Evolutionary conservation across 2,888 invertebrate genomes (phyloP), one percentile per base, ranked within the genome.

Genomic region (Ceraclea dissimilis): DNA sequence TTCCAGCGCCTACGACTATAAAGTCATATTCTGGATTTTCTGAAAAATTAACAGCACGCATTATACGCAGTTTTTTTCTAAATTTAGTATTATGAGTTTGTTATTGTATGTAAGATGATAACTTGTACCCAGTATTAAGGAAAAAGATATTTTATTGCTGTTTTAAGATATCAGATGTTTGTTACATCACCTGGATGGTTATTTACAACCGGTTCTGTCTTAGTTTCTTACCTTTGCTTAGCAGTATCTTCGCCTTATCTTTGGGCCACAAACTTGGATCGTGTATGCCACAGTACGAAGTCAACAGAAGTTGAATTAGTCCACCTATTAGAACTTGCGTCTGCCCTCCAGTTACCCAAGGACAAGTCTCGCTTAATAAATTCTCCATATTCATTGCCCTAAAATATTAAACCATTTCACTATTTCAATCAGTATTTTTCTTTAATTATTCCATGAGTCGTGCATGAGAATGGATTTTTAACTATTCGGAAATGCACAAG

Each of bases 1-100:
- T 89, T 0, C 93, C 93, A 1, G 84, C 89, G 0, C 93, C 93
- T 19, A 93, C 79, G 17, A 91, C 79, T 1, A 92, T 76, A 62
- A 91, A 95, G 68, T 92, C 93, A 67, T 92, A 92, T 60, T 87
- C 84, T n/a, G 52, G 54, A 31, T 16, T 21, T 20, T 51, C 58
- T 54, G 58, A n/a, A 56, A 49, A 20, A 8, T 47, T 39, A 8
- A 39, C 6, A n/a, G n/a, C n/a, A n/a, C n/a, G n/a, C n/a, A n/a
- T n/a, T n/a, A n/a, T n/a, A n/a, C n/a, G n/a, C n/a, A n/a, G 11
- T 10, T 33, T 33, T 33, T 33, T 33, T 33, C 11, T 33, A 8
- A 33, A 11, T 33, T 33, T 33, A 10, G 33, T 33, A 33, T 33
- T 33, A 10, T n/a, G n/a, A n/a, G n/a, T n/a, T n/a, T n/a, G n/a